phyloP scores from a whole-genome alignment of 2,797 vertebrate genomes.

The Oceanodroma leucorhoa region DNA sequence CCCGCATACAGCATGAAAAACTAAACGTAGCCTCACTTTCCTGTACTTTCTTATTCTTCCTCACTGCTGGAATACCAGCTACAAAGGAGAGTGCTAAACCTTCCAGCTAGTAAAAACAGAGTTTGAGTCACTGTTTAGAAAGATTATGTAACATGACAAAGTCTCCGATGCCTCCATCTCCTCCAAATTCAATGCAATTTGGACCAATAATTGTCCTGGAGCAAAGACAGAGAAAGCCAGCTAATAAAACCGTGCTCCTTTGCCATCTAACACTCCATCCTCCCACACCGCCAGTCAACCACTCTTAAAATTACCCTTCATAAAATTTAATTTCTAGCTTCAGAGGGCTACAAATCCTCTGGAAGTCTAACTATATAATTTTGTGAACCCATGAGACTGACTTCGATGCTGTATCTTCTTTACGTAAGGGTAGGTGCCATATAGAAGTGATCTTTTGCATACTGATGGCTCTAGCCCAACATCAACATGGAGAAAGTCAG shows the following conservation, averaged over 20 bases:
- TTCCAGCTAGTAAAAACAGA: neutral
- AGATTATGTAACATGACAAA: neutral
- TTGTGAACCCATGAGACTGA: neutral
- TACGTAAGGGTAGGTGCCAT: neutral
- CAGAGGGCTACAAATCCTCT: neutral
- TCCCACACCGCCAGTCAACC: neutral
- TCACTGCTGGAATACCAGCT: neutral
- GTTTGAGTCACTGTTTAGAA: neutral
- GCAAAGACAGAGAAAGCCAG: neutral
- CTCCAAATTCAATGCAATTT: neutral
- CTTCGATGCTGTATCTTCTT: neutral
- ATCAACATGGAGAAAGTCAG: conserved; percentile 24
- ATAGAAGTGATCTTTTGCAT: neutral
- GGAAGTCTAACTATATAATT: neutral
- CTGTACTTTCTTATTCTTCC: neutral
- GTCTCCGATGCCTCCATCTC: neutral
- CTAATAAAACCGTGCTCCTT: neutral
- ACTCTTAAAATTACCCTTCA: conserved; percentile 5
- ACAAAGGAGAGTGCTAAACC: neutral
- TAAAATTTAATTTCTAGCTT: conserved; percentile 31
- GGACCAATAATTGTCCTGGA: neutral
- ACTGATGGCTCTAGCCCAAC: conserved; percentile 46
- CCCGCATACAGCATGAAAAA: neutral
- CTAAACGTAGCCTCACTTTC: neutral
- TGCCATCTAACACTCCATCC: neutral